Evolutionary conservation across 2,797 vertebrate species (phyloP).

Genomic region (Onychomys arenicola): DNA sequence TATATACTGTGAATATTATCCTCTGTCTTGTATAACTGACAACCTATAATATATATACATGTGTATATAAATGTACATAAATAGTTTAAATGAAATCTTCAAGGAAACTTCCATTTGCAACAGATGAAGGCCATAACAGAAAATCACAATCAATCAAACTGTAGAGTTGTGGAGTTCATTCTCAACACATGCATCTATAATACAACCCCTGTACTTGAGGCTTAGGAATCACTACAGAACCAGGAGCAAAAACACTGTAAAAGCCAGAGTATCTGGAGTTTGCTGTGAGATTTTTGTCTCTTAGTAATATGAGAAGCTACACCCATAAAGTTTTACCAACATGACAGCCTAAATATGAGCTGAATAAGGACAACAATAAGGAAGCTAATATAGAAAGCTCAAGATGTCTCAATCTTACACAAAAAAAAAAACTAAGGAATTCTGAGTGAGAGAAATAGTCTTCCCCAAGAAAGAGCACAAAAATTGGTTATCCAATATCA

Average conservation of each 20-base stretch:
- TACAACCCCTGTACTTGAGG: not conserved
- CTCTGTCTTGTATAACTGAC: not conserved
- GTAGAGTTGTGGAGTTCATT: not conserved
- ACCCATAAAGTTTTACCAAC: not conserved
- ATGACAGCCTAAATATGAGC: not conserved
- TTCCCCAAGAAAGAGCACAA: not conserved
- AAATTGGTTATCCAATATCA: not conserved
- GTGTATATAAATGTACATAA: not conserved
- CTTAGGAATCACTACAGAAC: not conserved
- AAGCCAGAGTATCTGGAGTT: not conserved
- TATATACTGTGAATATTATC: not conserved
- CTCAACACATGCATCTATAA: not conserved
- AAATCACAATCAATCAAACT: not conserved
- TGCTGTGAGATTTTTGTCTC: not conserved
- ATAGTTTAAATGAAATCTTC: not conserved
- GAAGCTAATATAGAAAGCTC: not conserved
- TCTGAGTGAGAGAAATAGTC: not conserved
- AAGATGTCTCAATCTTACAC: not conserved
- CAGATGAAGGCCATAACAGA: not conserved
- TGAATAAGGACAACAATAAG: not conserved
- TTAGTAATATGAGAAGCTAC: not conserved
- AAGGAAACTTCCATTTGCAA: not conserved
- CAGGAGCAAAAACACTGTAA: not conserved
- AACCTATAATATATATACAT: not conserved
- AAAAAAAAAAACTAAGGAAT: not conserved